Evolutionary conservation across 2,113 vertebrate species (phyloP).

Genomic region (Zonotrichia leucophrys): DNA sequence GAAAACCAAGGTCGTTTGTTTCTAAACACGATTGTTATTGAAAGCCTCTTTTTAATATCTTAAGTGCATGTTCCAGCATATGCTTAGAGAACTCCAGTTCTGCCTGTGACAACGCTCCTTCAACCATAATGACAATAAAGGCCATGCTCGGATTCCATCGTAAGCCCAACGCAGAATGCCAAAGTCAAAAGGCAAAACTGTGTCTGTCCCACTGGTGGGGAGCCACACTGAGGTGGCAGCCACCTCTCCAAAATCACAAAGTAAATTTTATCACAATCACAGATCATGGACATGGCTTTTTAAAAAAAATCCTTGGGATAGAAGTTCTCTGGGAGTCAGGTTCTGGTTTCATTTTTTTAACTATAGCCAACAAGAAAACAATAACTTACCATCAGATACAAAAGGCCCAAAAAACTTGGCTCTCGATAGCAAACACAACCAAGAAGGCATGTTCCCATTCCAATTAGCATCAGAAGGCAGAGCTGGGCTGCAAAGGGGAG

Average conservation of each 20-base stretch:
- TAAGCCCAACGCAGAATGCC: background rate
- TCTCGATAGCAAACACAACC: accelerated
- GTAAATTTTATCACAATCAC: background rate
- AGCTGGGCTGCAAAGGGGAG: background rate
- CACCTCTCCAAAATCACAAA: background rate
- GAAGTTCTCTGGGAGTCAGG: background rate
- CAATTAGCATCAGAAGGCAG: background rate
- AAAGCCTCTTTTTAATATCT: background rate
- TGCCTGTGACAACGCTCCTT: background rate
- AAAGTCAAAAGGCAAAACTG: background rate
- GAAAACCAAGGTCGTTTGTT: slow-evolving; percentile 19
- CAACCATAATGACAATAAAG: background rate
- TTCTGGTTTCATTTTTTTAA: background rate
- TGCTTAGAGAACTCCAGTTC: background rate
- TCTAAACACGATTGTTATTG: slow-evolving; percentile 17
- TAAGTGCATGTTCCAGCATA: background rate
- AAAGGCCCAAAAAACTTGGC: background rate
- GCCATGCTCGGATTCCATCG: background rate
- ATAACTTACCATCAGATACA: background rate
- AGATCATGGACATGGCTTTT: background rate
- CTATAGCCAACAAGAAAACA: background rate
- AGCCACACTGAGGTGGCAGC: background rate
- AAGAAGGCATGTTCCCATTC: background rate
- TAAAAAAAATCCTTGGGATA: background rate
- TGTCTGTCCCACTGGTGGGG: background rate